phyloP scores from a whole-genome alignment of 2,113 vertebrate species.

The Lepus americanus region DNA sequence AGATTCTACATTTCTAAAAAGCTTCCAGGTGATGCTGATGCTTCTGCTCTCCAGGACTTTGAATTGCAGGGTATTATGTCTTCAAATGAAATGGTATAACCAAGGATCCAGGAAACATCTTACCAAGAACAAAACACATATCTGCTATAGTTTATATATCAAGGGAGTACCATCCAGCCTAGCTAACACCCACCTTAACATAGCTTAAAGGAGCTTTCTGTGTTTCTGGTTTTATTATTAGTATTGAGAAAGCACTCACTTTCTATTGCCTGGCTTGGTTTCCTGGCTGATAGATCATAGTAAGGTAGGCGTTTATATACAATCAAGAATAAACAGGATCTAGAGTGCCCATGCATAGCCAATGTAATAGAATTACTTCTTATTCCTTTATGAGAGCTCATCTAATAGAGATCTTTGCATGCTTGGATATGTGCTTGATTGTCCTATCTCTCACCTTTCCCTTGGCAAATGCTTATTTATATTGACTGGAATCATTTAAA shows the following conservation, averaged over 20 bases:
- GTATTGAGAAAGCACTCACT: neutral
- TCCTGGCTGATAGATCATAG: neutral
- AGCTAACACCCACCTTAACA: neutral
- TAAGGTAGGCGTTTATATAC: neutral
- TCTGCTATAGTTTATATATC: neutral
- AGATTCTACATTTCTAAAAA: neutral
- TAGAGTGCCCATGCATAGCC: neutral
- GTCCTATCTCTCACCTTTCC: too few species aligned
- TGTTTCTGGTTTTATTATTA: constrained; percentile 37
- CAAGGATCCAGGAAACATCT: neutral
- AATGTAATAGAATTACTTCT: neutral
- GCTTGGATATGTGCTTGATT: too few species aligned
- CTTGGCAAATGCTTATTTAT: neutral
- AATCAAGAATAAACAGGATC: neutral
- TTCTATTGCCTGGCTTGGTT: neutral
- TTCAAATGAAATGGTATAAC: neutral
- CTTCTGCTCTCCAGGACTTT: neutral
- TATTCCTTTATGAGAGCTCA: neutral
- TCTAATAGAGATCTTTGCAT: neutral
- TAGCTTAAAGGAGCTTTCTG: neutral
- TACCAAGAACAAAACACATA: neutral
- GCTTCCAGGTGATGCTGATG: neutral
- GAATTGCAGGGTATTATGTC: neutral
- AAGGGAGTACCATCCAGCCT: neutral
- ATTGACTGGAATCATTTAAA: neutral